These are phyloP conservation scores for Eucera pruinosa DNA, from an alignment of 2,888 invertebrate species.

Conservation along the genomic window DNA sequence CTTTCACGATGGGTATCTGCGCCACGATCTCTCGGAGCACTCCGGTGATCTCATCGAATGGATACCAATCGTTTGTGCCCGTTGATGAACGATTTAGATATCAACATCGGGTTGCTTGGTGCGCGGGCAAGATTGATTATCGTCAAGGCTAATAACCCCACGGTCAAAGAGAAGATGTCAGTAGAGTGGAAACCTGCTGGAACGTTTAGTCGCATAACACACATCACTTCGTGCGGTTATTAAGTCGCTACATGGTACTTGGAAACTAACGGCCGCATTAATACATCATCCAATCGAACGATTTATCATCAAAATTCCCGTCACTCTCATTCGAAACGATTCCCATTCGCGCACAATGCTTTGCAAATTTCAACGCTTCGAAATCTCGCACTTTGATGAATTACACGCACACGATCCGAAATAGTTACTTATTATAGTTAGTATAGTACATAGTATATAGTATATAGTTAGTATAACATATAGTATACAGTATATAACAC, in stretches of 20 bases:
- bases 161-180: conserved; percentile 50
- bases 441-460: too few species aligned
- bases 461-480: too few species aligned
- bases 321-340: too few species aligned
- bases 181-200: conserved; percentile 43
- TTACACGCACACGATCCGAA: too few species aligned
- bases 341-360: too few species aligned
- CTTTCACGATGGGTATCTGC: conserved; percentile 53
- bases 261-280: conserved; percentile 38
- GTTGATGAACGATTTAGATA: conserved; percentile 70
- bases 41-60: conserved; percentile 58
- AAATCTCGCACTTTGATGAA: too few species aligned
- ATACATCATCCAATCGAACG: conserved; percentile 46
- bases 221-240: conserved; percentile 42
- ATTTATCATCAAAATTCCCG: conserved; percentile 61
- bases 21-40: conserved; percentile 51
- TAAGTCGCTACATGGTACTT: conserved; percentile 37
- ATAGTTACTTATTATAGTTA: too few species aligned
- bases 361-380: too few species aligned
- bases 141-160: conserved; percentile 62
- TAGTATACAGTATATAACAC: too few species aligned
- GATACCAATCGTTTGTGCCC: conserved; percentile 54
- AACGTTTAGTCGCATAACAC: conserved; percentile 45
- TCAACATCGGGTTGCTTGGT: conserved; percentile 56
- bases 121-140: conserved; percentile 68